Percentiles rank a stretch among this genome's conserved stretches.
Evolutionary conservation across 2,797 vertebrate genomes (phyloP).

Genomic region (Argyrosomus regius): DNA sequence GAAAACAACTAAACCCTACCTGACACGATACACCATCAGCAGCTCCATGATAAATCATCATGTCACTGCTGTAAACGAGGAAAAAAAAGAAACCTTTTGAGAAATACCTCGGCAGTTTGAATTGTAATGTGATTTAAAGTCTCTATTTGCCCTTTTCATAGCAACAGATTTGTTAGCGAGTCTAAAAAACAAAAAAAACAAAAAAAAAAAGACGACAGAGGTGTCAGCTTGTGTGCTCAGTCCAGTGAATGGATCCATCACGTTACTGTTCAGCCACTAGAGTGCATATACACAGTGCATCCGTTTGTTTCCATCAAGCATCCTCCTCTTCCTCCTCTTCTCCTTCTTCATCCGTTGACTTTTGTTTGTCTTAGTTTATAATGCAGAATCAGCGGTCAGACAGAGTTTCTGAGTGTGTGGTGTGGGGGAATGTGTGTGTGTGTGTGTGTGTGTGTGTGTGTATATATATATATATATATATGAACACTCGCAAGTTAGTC

Average conservation of each 20-base stretch:
- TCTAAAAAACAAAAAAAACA: constrained; percentile 22
- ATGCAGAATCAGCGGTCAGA: constrained; percentile 4
- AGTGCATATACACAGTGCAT: constrained; percentile 74
- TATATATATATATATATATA: not conserved
- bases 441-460: constrained; percentile 12
- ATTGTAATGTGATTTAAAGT: not conserved
- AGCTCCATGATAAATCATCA: constrained; percentile 14
- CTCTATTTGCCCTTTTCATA: not conserved
- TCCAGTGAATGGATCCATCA: constrained; percentile 41
- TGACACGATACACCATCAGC: constrained; percentile 9
- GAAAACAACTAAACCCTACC: constrained; percentile 14
- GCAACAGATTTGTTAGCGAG: not conserved
- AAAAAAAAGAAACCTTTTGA: constrained; percentile 25
- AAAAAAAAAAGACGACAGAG: constrained; percentile 16
- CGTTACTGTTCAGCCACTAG: constrained; percentile 61
- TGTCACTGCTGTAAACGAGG: not conserved
- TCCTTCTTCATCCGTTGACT: not conserved
- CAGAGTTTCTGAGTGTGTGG: not conserved
- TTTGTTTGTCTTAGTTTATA: constrained; percentile 7
- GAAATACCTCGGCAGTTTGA: constrained; percentile 35
- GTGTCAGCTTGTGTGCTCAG: not conserved
- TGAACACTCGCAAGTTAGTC: constrained; percentile 33
- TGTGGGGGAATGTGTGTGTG: constrained; percentile 17
- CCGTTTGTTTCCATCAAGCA: constrained; percentile 50
- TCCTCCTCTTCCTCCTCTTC: constrained; percentile 13